Conservation (phyloP, 2,888 invertebrate genomes). For the Protula sp. region DNA sequence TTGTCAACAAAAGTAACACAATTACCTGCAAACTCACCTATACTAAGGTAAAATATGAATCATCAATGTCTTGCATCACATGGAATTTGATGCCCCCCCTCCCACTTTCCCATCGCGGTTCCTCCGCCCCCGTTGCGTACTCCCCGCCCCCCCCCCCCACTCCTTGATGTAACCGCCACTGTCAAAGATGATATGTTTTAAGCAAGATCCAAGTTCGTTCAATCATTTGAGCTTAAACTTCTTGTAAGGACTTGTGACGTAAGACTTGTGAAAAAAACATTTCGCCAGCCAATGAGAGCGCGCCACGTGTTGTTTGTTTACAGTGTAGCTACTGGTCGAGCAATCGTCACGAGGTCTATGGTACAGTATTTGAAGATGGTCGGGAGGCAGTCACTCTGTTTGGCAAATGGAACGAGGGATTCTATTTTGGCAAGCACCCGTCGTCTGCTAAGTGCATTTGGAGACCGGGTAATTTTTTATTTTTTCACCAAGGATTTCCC, state of each 20-base stretch:
- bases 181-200: too few relatives aligned
- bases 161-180: too few relatives aligned
- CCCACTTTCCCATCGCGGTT: not conserved
- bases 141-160: too few relatives aligned
- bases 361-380: constrained; percentile 61
- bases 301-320: too few relatives aligned
- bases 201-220: too few relatives aligned
- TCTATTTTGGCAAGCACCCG: constrained; percentile 67
- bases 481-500: too few relatives aligned
- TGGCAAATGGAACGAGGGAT: constrained; percentile 78
- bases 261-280: too few relatives aligned
- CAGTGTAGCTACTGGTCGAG: constrained; percentile 74
- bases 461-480: constrained; percentile 65
- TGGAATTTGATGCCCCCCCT: not conserved
- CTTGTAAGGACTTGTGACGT: too few relatives aligned
- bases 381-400: constrained; percentile 63
- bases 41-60: constrained; percentile 65
- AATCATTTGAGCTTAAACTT: too few relatives aligned
- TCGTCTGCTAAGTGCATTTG: constrained; percentile 67
- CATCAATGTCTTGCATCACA: too few relatives aligned
- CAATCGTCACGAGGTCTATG: constrained; percentile 72
- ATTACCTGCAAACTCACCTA: constrained; percentile 73
- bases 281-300: too few relatives aligned
- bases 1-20: constrained; percentile 57
- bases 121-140: not conserved